These are phyloP conservation scores for Neuroscelio doddi DNA, from an alignment of 2,888 invertebrate species.

Conservation along the genomic window DNA sequence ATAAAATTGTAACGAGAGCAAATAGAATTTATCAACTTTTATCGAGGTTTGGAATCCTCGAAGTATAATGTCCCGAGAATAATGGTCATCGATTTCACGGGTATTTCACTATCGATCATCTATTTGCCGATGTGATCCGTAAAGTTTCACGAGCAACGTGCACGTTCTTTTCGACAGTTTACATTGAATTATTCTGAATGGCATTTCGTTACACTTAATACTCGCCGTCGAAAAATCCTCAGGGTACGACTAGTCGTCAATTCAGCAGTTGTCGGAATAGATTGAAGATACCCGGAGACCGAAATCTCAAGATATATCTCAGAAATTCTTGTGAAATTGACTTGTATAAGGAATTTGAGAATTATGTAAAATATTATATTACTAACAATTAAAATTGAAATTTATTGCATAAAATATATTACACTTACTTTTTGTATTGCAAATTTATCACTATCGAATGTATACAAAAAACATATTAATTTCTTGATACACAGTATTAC, in stretches of 20 bases:
- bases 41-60: not conserved
- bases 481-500: too few species aligned
- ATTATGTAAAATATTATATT: slow-evolving; percentile 1
- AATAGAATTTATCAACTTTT: slow-evolving; percentile 1
- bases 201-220: slow-evolving; percentile 15
- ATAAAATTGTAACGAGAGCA: too few species aligned
- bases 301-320: not conserved
- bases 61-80: slow-evolving; percentile 19
- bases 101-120: slow-evolving; percentile 20
- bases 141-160: slow-evolving; percentile 7
- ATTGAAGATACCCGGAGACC: slow-evolving; percentile 43
- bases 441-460: too few species aligned
- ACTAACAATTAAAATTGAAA: too few species aligned
- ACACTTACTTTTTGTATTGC: too few species aligned
- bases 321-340: slow-evolving; percentile 12
- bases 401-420: too few species aligned
- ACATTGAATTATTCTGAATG: slow-evolving; percentile 38
- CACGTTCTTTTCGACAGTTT: slow-evolving; percentile 30
- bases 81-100: slow-evolving; percentile 21
- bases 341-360: not conserved
- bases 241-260: slow-evolving; percentile 29
- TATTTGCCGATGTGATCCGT: not conserved
- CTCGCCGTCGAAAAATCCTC: slow-evolving; percentile 28
- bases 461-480: too few species aligned
- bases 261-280: slow-evolving; percentile 40